Conservation (phyloP, 37 sponge, comb jelly and placozoan genomes). For the Crambe crambe region DNA sequence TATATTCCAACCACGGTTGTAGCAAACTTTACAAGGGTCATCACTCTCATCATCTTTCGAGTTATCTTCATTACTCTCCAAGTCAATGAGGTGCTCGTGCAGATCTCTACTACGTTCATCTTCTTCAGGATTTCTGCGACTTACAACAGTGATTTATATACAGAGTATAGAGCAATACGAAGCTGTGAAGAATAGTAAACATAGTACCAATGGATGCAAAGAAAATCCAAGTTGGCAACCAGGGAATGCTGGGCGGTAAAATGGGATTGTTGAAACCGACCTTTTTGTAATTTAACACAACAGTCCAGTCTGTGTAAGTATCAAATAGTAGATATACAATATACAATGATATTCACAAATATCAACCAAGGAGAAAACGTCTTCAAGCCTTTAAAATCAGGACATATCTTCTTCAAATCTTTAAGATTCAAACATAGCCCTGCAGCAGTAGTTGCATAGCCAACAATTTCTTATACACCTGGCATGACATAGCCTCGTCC, state of each 20-base stretch:
- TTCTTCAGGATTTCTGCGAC: too few species aligned
- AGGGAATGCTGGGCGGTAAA: neutral
- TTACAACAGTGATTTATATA: neutral
- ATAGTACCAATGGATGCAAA: conserved; percentile 6
- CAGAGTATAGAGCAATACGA: neutral
- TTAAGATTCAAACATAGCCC: neutral
- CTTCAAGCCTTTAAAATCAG: too few species aligned
- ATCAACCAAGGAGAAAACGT: neutral
- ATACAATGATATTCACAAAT: neutral
- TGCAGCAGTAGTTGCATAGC: neutral
- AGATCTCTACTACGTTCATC: too few species aligned
- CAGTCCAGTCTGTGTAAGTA: conserved; percentile 10
- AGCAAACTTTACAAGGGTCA: conserved; percentile 22
- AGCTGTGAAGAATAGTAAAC: neutral
- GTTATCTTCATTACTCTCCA: neutral
- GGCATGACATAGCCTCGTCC: neutral
- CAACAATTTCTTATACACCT: neutral
- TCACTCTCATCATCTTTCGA: conserved; percentile 1
- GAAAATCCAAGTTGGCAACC: conserved; percentile 1
- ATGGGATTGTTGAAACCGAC: conserved; percentile 11
- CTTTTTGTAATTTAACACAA: neutral
- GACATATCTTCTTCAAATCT: too few species aligned
- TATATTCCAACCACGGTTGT: conserved; percentile 8
- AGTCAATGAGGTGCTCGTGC: too few species aligned
- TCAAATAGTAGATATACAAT: neutral